These are phyloP conservation scores for Percopsis transmontana DNA, from an alignment of 2,113 vertebrate genomes.

Conservation along the genomic window DNA sequence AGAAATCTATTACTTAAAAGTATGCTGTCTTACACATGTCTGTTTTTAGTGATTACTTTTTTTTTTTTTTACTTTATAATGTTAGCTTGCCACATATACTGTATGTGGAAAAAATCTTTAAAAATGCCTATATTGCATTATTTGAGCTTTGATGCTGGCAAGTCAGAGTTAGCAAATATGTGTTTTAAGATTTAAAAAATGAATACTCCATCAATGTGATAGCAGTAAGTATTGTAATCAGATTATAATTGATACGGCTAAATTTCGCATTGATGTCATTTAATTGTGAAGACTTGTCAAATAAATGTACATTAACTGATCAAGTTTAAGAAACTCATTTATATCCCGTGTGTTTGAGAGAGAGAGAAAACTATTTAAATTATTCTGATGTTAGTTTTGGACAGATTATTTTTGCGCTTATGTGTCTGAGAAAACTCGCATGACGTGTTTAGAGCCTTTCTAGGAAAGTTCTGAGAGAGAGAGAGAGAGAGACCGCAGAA, in stretches of 20 bases:
- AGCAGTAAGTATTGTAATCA: constrained; percentile 47
- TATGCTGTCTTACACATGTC: constrained; percentile 68
- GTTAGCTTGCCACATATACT: constrained; percentile 45
- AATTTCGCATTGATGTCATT: constrained; percentile 55
- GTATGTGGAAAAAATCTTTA: constrained; percentile 39
- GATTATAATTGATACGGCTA: constrained; percentile 36
- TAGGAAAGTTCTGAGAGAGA: too few species aligned
- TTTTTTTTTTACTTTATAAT: constrained; percentile 43
- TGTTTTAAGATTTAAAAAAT: constrained; percentile 47
- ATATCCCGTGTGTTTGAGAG: background rate
- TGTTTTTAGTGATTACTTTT: constrained; percentile 41
- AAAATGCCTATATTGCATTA: constrained; percentile 51
- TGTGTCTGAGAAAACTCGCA: constrained; percentile 30
- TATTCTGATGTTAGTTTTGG: background rate
- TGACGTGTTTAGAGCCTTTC: constrained; percentile 34
- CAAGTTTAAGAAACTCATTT: constrained; percentile 39
- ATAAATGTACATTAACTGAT: constrained; percentile 71
- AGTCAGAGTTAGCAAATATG: constrained; percentile 79
- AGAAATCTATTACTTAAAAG: constrained; percentile 51
- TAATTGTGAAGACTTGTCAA: constrained; percentile 75
- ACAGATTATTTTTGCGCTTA: constrained; percentile 4
- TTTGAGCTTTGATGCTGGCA: constrained; percentile 85
- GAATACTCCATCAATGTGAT: constrained; percentile 47
- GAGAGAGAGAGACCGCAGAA: too few species aligned
- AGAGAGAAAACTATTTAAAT: constrained; percentile 34